A percentile compares a stretch with the other conserved stretches of the same genome.
Conservation (phyloP, 2,113 vertebrate species). For the Danionella cerebrum region DNA sequence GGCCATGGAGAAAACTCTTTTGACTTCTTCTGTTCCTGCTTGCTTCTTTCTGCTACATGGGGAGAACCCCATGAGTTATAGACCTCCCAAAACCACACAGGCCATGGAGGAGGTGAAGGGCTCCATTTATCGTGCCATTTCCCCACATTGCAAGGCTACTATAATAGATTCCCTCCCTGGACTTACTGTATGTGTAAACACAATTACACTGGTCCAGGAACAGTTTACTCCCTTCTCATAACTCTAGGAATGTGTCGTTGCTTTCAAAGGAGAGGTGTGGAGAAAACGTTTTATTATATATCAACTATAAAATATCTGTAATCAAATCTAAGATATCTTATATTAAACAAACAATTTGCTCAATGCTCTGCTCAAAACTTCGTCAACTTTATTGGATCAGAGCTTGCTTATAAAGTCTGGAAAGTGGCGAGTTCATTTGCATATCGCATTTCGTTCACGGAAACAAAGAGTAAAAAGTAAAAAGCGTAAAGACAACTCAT, state of each 20-base stretch:
- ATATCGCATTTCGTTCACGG: too few species aligned
- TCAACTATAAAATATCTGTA: background rate
- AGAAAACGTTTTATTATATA: background rate
- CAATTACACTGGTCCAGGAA: background rate
- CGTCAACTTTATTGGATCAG: too few species aligned
- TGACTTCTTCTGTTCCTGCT: background rate
- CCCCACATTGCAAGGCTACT: slow-evolving; percentile 17
- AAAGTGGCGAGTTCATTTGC: too few species aligned
- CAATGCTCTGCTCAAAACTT: too few species aligned
- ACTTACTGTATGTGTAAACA: background rate
- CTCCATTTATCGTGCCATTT: slow-evolving; percentile 11
- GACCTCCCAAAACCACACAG: slow-evolving; percentile 20
- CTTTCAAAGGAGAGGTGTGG: background rate
- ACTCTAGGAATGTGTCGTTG: background rate
- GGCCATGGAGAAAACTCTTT: background rate
- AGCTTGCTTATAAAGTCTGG: too few species aligned
- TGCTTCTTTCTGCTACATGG: background rate
- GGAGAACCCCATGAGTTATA: slow-evolving; percentile 27
- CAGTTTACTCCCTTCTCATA: background rate
- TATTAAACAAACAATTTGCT: too few species aligned
- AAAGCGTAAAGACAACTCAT: too few species aligned
- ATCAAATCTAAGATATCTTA: too few species aligned
- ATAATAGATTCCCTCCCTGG: slow-evolving; percentile 25
- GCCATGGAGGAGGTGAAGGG: background rate
- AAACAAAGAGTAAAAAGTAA: too few species aligned